Evolutionary conservation across 2,888 invertebrate genomes (phyloP).

Genomic region (Trissoscelio sp.): DNA sequence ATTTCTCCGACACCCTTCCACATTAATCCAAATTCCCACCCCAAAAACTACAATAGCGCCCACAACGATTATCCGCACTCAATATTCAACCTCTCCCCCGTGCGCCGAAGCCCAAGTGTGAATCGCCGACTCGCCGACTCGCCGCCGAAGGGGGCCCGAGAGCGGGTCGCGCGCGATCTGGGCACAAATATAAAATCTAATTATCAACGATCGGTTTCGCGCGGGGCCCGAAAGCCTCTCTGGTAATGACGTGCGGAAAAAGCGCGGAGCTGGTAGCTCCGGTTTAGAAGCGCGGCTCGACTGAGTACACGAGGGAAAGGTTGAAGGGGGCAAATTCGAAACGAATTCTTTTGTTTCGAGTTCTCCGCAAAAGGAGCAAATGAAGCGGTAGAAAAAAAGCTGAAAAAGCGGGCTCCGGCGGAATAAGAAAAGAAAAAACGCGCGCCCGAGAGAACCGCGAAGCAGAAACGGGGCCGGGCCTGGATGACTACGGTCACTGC

Average conservation of each 20-base stretch:
- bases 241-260: slow-evolving; percentile 68
- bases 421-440: slow-evolving; percentile 70
- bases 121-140: slow-evolving; percentile 23
- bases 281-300: too few relatives aligned
- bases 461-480: slow-evolving; percentile 66
- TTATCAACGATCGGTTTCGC: slow-evolving; percentile 69
- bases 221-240: slow-evolving; percentile 36
- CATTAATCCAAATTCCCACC: slow-evolving; percentile 61
- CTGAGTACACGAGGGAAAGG: slow-evolving; percentile 63
- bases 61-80: slow-evolving; percentile 61
- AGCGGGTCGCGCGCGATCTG: slow-evolving; percentile 40
- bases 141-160: slow-evolving; percentile 43
- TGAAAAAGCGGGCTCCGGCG: slow-evolving; percentile 34
- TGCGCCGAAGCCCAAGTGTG: slow-evolving; percentile 39
- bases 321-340: slow-evolving; percentile 79
- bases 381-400: slow-evolving; percentile 63
- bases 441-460: slow-evolving; percentile 67
- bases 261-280: slow-evolving; percentile 62
- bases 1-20: slow-evolving; percentile 46
- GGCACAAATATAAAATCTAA: slow-evolving; percentile 64
- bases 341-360: slow-evolving; percentile 82
- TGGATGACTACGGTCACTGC: slow-evolving; percentile 70
- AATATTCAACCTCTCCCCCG: slow-evolving; percentile 51
- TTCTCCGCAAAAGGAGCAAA: slow-evolving; percentile 79
- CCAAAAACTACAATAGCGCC: slow-evolving; percentile 50